Evolutionary conservation across 1,140 invertebrate species (phyloP).

Genomic region (Mercenaria mercenaria): DNA sequence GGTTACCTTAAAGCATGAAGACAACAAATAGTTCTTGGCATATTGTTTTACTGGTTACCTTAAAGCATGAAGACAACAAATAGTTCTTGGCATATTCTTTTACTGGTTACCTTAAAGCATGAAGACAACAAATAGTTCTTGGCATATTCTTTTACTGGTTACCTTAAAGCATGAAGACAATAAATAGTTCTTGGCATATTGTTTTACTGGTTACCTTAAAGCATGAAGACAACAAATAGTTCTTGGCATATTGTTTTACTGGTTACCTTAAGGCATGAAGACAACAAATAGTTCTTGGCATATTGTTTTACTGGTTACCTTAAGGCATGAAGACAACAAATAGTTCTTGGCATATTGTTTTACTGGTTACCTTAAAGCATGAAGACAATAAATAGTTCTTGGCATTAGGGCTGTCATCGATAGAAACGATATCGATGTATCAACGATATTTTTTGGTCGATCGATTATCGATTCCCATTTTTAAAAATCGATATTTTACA

Average conservation of each 20-base stretch:
- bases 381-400: no score
- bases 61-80: constrained; percentile 79
- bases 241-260: no score
- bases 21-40: not conserved
- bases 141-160: constrained; percentile 84
- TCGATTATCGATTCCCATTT: no score
- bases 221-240: not conserved
- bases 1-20: not conserved
- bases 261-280: constrained; percentile 22
- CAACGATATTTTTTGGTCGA: no score
- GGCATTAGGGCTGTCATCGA: no score
- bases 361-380: no score
- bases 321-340: constrained; percentile 87
- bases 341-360: no score
- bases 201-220: not conserved
- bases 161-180: constrained; percentile 88
- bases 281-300: constrained; percentile 92
- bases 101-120: constrained; percentile 16
- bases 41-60: not conserved
- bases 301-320: constrained; percentile 91
- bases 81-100: constrained; percentile 91
- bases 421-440: no score
- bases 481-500: no score
- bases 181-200: not conserved
- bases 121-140: constrained; percentile 90